Base-by-base conservation (phyloP, 1,140 invertebrate species). In the Drosophila mojavensis region DNA sequence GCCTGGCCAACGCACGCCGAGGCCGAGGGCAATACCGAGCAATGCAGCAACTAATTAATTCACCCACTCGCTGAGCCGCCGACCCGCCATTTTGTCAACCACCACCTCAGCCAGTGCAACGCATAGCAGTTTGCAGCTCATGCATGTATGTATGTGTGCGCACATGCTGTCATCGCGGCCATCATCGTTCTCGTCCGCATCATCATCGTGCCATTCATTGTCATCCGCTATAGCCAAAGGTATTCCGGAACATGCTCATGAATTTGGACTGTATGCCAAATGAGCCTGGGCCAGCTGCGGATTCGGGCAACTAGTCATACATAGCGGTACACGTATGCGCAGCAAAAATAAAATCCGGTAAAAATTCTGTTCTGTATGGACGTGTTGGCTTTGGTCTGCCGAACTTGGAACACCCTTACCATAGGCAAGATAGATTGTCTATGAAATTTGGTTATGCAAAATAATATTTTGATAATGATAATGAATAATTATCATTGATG, bases 151-250 rank as follows among this genome's bases (percentile, higher is more conserved):
- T 30, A 30, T 30, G 28, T 30, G 70, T 76, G 68, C 70, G 77
- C 79, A 88, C 82, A 88, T 82, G 83, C 77, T 86, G 76, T 73
- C 82, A 86, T 74, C 72, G 65, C 67, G 53, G 72, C 76, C 79
- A 79, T 74, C 75, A 73, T 60, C 64, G 63, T 71, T 13, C 41
- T 60, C 69, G 10, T 41, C 41, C 33, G 63, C 36, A n/a, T 55
- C 56, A 69, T 68, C 75, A 73, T 63, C 64, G 62, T 75, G 20
- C 20, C n/a, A 33, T 60, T 45, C 41, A 41, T 54, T 50, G 36
- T 56, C 45, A 75, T 72, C 71, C 63, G 50, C 50, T 7, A n/a
- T n/a, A 51, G 50, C 51, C 30, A 36, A 6, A 47, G 61, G 45
- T 65, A 65, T 62, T 59, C 30, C 56, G 28, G 75, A 65, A 79